A percentile compares a stretch with the other conserved stretches of the same genome.
These are phyloP conservation scores for Drosophila micromelanica DNA, from an alignment of 1,140 invertebrate genomes.

Conservation along the genomic window DNA sequence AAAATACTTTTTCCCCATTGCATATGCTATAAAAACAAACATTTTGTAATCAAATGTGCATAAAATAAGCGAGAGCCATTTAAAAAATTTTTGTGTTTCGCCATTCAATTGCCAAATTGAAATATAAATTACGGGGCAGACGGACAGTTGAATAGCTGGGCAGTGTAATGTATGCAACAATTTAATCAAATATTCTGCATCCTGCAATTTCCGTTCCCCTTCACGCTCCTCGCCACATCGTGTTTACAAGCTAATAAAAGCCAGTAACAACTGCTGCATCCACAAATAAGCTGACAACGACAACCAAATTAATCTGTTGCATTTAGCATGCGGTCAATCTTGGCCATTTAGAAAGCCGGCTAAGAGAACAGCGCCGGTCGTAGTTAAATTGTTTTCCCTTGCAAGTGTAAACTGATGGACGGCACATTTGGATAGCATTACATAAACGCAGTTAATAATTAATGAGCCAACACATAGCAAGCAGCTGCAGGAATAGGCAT, in stretches of 20 bases:
- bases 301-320: constrained; percentile 64
- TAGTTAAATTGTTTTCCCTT: constrained; percentile 36
- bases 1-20: constrained; percentile 24
- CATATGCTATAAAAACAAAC: constrained; percentile 35
- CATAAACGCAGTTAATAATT: constrained; percentile 7
- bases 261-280: constrained; percentile 29
- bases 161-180: constrained; percentile 1
- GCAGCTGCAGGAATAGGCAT: not conserved
- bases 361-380: constrained; percentile 32
- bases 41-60: constrained; percentile 45
- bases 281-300: constrained; percentile 60
- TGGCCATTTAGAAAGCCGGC: constrained; percentile 38
- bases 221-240: constrained; percentile 34
- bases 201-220: constrained; percentile 29
- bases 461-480: not conserved
- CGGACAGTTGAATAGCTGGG: not conserved
- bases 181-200: constrained; percentile 11
- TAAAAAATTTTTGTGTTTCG: constrained; percentile 54
- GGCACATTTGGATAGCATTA: constrained; percentile 8
- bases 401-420: constrained; percentile 15
- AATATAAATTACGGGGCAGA: constrained; percentile 51
- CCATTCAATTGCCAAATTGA: constrained; percentile 57
- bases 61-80: constrained; percentile 55
- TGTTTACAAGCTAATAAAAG: constrained; percentile 68
- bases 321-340: constrained; percentile 66